A percentile compares a stretch with the other conserved stretches of the same genome.
Conservation (phyloP, 2,888 invertebrate genomes). For the Apotomis capreana region DNA sequence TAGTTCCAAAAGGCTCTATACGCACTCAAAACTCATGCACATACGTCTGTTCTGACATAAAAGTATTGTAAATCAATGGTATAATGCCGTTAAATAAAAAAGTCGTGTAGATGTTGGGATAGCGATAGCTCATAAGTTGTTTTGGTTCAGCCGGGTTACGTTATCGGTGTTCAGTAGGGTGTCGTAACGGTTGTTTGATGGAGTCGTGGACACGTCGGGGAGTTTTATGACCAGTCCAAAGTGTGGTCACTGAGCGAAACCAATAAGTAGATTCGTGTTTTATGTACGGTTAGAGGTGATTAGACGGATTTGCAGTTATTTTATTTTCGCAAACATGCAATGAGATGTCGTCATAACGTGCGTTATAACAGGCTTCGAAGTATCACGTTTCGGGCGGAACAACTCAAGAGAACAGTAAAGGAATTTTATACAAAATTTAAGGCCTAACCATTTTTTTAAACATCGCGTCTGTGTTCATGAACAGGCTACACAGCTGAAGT, state of each 20-base stretch:
- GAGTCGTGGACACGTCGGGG: conserved; percentile 21
- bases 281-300: background rate
- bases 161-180: conserved; percentile 26
- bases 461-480: too few species aligned
- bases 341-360: too few species aligned
- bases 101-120: conserved; percentile 5
- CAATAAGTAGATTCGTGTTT: background rate
- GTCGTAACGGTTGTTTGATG: conserved; percentile 33
- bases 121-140: background rate
- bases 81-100: background rate
- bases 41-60: conserved; percentile 4
- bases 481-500: too few species aligned
- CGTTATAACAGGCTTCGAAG: too few species aligned
- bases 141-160: background rate
- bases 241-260: conserved; percentile 26
- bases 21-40: background rate
- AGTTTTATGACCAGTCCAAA: conserved; percentile 25
- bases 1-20: conserved; percentile 1
- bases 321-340: background rate
- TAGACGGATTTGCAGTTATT: background rate
- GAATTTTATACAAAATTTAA: too few species aligned
- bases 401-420: too few species aligned
- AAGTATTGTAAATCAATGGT: conserved; percentile 27
- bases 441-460: too few species aligned
- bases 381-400: too few species aligned